phyloP scores from a whole-genome alignment of 2,888 invertebrate genomes.

The Metopia argyrocephala region DNA sequence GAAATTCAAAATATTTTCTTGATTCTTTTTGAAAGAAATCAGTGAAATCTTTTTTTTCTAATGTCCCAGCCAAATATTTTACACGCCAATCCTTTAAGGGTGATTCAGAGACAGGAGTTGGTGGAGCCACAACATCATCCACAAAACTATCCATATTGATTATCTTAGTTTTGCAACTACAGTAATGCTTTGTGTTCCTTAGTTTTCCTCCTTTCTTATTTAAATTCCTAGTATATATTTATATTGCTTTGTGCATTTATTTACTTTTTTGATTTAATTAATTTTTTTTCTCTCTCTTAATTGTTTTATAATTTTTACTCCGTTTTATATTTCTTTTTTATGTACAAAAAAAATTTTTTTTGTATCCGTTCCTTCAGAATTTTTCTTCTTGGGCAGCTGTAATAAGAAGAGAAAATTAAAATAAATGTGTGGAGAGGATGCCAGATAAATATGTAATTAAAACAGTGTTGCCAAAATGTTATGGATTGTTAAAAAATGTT shows the following conservation, averaged over 20 bases:
- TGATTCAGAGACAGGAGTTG: constrained; percentile 68
- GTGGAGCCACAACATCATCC: constrained; percentile 73
- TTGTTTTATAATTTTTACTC: constrained; percentile 12
- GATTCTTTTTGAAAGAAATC: constrained; percentile 76
- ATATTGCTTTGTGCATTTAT: constrained; percentile 38
- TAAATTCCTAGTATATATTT: constrained; percentile 18
- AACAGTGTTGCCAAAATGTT: constrained; percentile 20
- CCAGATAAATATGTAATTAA: constrained; percentile 7
- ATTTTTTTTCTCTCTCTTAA: not conserved
- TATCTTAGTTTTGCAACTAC: constrained; percentile 34
- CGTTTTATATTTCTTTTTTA: constrained; percentile 8
- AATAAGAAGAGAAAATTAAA: constrained; percentile 33
- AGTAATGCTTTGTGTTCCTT: constrained; percentile 2
- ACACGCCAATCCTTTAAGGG: constrained; percentile 78
- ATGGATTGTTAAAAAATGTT: too few relatives aligned
- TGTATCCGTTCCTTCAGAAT: constrained; percentile 30
- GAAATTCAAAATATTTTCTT: constrained; percentile 76
- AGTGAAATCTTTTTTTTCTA: constrained; percentile 74
- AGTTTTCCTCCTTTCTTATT: not conserved
- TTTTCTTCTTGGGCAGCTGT: constrained; percentile 40
- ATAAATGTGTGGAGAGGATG: constrained; percentile 37
- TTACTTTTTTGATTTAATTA: constrained; percentile 27
- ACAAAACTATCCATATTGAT: constrained; percentile 73
- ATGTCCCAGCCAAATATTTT: constrained; percentile 75
- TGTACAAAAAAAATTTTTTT: not conserved